phyloP scores from a whole-genome alignment of 2,888 invertebrate genomes.

The Drosophila stalkeri region DNA sequence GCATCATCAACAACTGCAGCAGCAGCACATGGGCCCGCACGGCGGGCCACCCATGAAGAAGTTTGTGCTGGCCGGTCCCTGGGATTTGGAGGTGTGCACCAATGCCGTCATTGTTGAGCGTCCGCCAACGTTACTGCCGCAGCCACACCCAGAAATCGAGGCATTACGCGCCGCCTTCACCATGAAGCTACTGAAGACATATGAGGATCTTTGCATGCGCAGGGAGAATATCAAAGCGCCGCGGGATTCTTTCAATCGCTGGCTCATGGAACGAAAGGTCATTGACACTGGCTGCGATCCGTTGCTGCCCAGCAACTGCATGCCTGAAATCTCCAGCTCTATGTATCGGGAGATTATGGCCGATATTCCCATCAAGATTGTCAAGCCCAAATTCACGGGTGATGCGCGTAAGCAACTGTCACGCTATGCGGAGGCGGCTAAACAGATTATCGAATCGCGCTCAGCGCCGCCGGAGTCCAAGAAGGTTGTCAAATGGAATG shows the following conservation, averaged over 20 bases:
- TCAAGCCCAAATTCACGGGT: constrained; percentile 97
- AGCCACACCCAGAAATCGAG: constrained; percentile 98
- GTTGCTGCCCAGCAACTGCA: constrained; percentile 95
- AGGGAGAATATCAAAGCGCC: constrained; percentile 97
- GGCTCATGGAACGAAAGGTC: constrained; percentile 98
- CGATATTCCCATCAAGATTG: constrained; percentile 97
- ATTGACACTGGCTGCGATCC: constrained; percentile 96
- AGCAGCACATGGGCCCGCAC: constrained; percentile 65
- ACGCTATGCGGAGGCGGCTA: constrained; percentile 97
- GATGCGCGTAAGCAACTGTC: constrained; percentile 97
- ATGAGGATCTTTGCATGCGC: constrained; percentile 97
- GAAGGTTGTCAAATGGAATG: constrained; percentile 99
- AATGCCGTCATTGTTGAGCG: constrained; percentile 94
- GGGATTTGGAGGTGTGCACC: constrained; percentile 97
- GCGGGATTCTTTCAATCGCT: constrained; percentile 97
- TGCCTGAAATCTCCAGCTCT: constrained; percentile 95
- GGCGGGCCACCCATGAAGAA: constrained; percentile 92
- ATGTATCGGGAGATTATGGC: constrained; percentile 99
- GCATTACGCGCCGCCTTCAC: constrained; percentile 93
- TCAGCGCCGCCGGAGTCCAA: constrained; percentile 96
- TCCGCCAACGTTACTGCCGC: constrained; percentile 93
- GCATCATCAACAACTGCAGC: constrained; percentile 71
- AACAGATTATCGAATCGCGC: constrained; percentile 97
- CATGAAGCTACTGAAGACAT: constrained; percentile 94
- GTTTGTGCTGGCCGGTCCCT: constrained; percentile 94